A percentile compares a stretch with the other conserved stretches of the same genome.
phyloP scores from a whole-genome alignment of 1,140 invertebrate species.

The Trachymyrmex cornetzi region DNA sequence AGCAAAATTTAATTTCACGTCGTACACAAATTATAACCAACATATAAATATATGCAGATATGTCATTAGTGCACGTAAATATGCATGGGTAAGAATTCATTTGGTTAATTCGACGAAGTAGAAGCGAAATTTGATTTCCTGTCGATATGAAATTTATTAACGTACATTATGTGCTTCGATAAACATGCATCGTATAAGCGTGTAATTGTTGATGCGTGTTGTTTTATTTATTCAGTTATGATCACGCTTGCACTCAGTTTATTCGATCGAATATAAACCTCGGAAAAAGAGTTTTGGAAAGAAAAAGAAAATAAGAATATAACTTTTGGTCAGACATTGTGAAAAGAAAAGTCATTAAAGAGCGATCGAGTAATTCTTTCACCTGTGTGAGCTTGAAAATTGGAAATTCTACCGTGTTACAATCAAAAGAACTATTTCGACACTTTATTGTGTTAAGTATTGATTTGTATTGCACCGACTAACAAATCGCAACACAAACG shows the following conservation, averaged over 20 bases:
- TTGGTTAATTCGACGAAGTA: conserved; percentile 54
- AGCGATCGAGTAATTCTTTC: background rate
- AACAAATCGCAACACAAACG: conserved; percentile 14
- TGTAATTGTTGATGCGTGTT: conserved; percentile 32
- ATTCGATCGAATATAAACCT: conserved; percentile 16
- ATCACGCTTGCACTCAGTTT: conserved; percentile 11
- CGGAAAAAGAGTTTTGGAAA: background rate
- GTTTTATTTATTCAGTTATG: conserved; percentile 50
- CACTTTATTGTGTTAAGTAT: conserved; percentile 11
- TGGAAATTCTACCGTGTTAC: conserved; percentile 9
- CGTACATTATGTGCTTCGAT: conserved; percentile 24
- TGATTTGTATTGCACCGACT: conserved; percentile 23
- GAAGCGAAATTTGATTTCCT: conserved; percentile 47
- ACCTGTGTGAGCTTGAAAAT: background rate
- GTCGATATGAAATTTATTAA: conserved; percentile 52
- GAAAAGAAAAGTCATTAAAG: background rate
- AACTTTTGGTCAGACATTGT: background rate
- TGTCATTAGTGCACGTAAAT: conserved; percentile 33
- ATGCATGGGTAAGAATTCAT: conserved; percentile 52
- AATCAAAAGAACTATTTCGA: background rate
- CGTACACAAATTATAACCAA: conserved; percentile 38
- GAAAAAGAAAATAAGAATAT: background rate
- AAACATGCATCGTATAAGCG: conserved; percentile 18
- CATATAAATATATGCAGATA: conserved; percentile 26
- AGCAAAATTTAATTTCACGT: conserved; percentile 51